phyloP scores from a whole-genome alignment of 2,888 invertebrate genomes.

The Diloba caeruleocephala region DNA sequence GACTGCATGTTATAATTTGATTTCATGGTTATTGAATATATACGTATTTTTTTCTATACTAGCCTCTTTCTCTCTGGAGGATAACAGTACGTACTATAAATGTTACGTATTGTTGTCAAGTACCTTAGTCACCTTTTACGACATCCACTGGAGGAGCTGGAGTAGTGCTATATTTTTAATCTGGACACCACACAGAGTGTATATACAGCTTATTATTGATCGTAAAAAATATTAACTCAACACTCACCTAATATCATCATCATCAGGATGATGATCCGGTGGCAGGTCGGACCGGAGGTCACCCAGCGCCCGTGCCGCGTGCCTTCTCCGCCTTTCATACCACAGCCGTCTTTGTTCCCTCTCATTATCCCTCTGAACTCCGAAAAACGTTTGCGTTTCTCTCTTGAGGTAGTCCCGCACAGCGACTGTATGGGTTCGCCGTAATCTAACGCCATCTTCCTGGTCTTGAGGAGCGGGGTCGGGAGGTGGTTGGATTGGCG shows the following conservation, averaged over 20 bases:
- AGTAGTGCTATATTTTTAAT: no score
- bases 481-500: slow-evolving; percentile 67
- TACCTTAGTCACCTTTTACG: no score
- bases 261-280: slow-evolving; percentile 90
- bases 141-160: no score
- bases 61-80: no score
- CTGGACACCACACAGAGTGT: no score
- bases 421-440: slow-evolving; percentile 80
- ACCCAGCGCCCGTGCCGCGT: slow-evolving; percentile 92
- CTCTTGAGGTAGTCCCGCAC: slow-evolving; percentile 92
- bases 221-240: no score
- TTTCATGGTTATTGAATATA: no score
- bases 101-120: no score
- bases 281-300: slow-evolving; percentile 89
- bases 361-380: slow-evolving; percentile 94
- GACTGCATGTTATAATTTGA: no score
- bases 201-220: background rate
- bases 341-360: slow-evolving; percentile 92
- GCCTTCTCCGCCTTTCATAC: slow-evolving; percentile 94
- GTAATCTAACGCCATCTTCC: slow-evolving; percentile 84
- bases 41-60: no score
- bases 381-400: slow-evolving; percentile 95
- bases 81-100: no score
- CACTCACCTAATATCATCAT: slow-evolving; percentile 86
- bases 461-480: slow-evolving; percentile 78